These are phyloP conservation scores for Crotalus horridus DNA, from an alignment of 2,113 vertebrate species.

Conservation along the genomic window DNA sequence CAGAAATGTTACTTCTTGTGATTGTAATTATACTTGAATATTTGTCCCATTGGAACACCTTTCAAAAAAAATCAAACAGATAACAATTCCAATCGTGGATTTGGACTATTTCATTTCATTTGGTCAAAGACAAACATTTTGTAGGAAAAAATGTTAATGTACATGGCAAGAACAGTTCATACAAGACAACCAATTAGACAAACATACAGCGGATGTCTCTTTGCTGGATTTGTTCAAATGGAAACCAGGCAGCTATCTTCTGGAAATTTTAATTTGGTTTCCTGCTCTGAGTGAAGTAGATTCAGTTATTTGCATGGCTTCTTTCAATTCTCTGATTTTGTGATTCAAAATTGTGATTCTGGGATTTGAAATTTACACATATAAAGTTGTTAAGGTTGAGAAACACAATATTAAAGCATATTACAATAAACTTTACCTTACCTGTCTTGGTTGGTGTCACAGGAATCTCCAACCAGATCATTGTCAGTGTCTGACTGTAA, in stretches of 20 bases:
- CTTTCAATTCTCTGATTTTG: background rate
- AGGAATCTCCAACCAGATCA: constrained; percentile 94
- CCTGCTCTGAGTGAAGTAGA: background rate
- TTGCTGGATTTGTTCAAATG: background rate
- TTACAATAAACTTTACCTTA: constrained; percentile 55
- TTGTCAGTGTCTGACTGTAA: constrained; percentile 90
- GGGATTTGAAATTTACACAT: background rate
- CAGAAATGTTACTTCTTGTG: background rate
- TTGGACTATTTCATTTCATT: background rate
- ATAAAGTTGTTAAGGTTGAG: background rate
- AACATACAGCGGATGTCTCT: background rate
- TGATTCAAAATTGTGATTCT: background rate
- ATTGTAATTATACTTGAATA: background rate
- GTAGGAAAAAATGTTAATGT: background rate
- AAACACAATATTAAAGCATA: background rate
- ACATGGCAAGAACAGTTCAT: background rate
- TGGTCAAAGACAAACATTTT: background rate
- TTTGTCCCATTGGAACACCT: background rate
- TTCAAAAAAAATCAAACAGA: background rate
- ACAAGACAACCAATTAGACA: background rate
- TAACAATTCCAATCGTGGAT: background rate
- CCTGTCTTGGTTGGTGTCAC: constrained; percentile 98
- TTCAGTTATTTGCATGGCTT: background rate
- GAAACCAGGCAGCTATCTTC: background rate
- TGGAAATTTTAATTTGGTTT: background rate